Base-by-base conservation (phyloP, 1,140 invertebrate species). In the Trichonephila clavata region DNA sequence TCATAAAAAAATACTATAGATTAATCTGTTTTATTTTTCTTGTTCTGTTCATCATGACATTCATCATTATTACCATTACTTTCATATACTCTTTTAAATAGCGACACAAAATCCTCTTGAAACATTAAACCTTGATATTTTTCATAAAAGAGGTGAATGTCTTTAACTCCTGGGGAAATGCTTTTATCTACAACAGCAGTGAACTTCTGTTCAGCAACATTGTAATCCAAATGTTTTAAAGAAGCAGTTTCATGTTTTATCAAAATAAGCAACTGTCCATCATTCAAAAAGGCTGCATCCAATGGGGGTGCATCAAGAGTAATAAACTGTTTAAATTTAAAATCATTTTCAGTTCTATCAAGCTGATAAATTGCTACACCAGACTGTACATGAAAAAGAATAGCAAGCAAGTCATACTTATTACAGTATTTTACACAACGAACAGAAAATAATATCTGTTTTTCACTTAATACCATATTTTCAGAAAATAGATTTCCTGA, bases 1-100 rank as follows among this genome's bases (percentile, higher is more conserved):
- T 50, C 7, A 87, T 39, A 10, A 63, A 77, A n/a, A 77, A 50
- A 6, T 59, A 32, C 59, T n/a, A 24, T n/a, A 57, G n/a, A 68
- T 57, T 90, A 90, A 14, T 90, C 65, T 57, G 24, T 59, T 90
- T 90, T 57, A 63, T 77, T 90, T 81, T 77, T 71, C 43, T 89
- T 71, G 21, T 57, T 77, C 60, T 71, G 27, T 39, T 10, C 8
- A 32, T 89, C 57, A 77, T 14, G 13, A 27, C 57, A 57, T 6
- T 89, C 87, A 24, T 68, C 57, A 50, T 89, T 39, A 77, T 89
- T 65, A 88, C 24, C 18, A 68, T 32, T 43, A 71, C 32, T 77
- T 77, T 89, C 87, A 77, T 89, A 89, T 1, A 50, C 43, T 77
- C 39, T 71, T 77, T 89, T 87, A 63, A 92, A 92, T 21, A 92